These are phyloP conservation scores for Taurulus bubalis DNA, from an alignment of 2,113 vertebrate species.

Conservation along the genomic window DNA sequence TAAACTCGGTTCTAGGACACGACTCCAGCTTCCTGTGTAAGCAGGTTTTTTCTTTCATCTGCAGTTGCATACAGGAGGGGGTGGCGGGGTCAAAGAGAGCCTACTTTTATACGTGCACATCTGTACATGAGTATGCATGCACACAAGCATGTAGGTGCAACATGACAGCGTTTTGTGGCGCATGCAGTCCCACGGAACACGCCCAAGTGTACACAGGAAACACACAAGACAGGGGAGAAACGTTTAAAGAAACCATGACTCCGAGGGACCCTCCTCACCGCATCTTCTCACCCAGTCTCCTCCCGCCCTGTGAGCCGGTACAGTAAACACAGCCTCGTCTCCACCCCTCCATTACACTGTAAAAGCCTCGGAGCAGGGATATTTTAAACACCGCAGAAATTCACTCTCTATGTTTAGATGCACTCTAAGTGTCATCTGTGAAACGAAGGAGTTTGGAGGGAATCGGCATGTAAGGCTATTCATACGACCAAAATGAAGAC, in stretches of 20 bases:
- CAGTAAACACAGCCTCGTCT: conserved; percentile 50
- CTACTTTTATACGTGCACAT: not conserved
- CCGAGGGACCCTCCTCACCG: conserved; percentile 13
- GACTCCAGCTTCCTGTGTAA: conserved; percentile 53
- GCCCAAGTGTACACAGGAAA: conserved; percentile 28
- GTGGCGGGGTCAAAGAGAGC: not conserved
- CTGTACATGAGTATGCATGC: not conserved
- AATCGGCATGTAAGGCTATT: conserved; percentile 51
- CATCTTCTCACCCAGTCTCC: conserved; percentile 27
- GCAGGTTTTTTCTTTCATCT: not conserved
- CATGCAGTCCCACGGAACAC: conserved; percentile 1
- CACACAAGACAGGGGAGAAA: conserved; percentile 1
- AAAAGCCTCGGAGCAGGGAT: conserved; percentile 19
- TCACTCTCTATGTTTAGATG: conserved; percentile 61
- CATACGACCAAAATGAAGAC: conserved; percentile 69
- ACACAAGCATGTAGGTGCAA: conserved; percentile 13
- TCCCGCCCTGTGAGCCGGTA: conserved; percentile 20
- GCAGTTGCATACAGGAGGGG: not conserved
- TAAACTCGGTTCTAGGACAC: conserved; percentile 36
- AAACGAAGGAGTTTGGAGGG: conserved; percentile 9
- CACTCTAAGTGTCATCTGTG: conserved; percentile 49
- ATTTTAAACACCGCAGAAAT: conserved; percentile 62
- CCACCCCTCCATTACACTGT: conserved; percentile 8
- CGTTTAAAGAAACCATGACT: conserved; percentile 4
- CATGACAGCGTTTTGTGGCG: not conserved